phyloP scores from a whole-genome alignment of 2,797 vertebrate species.

The Oreochromis grahami region DNA sequence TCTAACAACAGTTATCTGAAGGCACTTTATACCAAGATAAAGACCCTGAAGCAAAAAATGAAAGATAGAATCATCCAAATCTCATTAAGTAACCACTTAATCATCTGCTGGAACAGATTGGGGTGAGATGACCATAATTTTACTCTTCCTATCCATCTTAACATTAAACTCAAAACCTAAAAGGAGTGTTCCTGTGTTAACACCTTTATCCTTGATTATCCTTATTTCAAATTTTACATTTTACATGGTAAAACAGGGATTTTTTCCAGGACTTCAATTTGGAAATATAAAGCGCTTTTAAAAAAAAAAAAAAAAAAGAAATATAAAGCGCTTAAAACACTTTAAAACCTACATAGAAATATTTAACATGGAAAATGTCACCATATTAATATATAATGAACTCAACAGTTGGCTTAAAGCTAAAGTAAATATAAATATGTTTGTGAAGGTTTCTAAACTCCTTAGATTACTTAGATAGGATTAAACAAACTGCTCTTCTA shows the following conservation, averaged over 20 bases:
- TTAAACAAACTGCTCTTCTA: not conserved
- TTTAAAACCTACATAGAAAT: not conserved
- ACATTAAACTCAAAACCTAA: not conserved
- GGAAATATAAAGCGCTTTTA: not conserved
- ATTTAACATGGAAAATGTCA: not conserved
- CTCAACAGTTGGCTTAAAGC: not conserved
- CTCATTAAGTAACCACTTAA: not conserved
- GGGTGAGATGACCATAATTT: not conserved
- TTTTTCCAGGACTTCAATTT: not conserved
- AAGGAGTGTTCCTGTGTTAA: not conserved
- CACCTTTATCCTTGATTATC: not conserved
- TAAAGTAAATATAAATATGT: not conserved
- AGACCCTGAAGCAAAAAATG: not conserved
- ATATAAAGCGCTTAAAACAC: too few species aligned
- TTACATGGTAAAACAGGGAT: not conserved
- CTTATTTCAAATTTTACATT: not conserved
- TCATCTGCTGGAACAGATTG: not conserved
- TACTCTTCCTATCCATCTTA: not conserved
- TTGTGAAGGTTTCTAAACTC: not conserved
- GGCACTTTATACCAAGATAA: not conserved
- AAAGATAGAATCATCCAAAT: not conserved
- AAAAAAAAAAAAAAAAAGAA: too few species aligned
- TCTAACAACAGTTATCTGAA: not conserved
- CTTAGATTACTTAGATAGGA: not conserved
- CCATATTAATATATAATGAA: not conserved